Evolutionary conservation across 2,113 vertebrate species (phyloP), one percentile per base, ranked within the genome.

Genomic region (Strix aluco): DNA sequence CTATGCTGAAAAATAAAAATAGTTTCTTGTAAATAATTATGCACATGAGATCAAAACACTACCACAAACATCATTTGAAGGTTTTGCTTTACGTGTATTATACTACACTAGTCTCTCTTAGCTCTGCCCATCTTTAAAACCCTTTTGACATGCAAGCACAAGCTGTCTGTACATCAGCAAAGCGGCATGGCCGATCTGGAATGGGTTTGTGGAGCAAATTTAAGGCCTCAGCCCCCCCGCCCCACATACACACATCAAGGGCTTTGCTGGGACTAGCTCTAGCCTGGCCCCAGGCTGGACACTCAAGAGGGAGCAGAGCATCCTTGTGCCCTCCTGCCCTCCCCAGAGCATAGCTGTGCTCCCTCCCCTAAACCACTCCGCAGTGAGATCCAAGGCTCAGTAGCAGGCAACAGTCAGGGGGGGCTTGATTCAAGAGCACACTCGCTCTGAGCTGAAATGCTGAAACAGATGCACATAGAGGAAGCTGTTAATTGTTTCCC

Each of bases 301-400:
- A 12, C 25, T 55, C 59, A 12, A 0, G 0, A 44, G 12, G 27
- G 20, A 86, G 15, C 7, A 1, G 27, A 77, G 22, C 54, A 69
- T 27, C 63, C n/a, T 84, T 5, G 0, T 0, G 0, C 2, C 18
- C 5, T 29, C 13, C 14, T 27, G 18, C 6, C 8, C 51, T n/a
- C 57, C 46, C 44, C 44, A 18, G 19, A 52, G 15, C 9, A 15
- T 0, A 0, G 32, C 46, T 3, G 0, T 38, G 29, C 61, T 78
- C 51, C 52, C 61, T 78, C 51, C 52, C 32, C 38, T 17, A 83
- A 51, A 52, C 4, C 19, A 8, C 26, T 15, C 42, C 30, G 25
- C 44, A 78, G 29, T 0, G 0, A 71, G 62, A 62, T 6, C 63
- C 16, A 51, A 51, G 19, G 47, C 58, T 51, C 78, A 32, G 29